phyloP scores from a whole-genome alignment of 2,888 invertebrate genomes.

The Plagodis dolabraria region DNA sequence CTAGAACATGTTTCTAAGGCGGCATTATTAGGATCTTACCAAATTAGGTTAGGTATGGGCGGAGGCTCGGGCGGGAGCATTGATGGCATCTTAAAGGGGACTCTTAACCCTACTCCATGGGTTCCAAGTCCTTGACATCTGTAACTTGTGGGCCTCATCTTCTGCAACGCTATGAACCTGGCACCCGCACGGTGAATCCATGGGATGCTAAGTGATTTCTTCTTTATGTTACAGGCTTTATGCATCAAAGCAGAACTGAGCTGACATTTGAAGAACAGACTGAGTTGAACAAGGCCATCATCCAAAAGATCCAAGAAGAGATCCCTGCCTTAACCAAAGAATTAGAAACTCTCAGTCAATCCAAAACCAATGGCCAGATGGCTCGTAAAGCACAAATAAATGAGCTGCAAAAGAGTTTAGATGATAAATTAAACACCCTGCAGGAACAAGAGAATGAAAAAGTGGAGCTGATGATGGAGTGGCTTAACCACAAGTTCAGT shows the following conservation, averaged over 20 bases:
- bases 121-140: too few species aligned
- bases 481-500: conserved; percentile 68
- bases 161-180: too few species aligned
- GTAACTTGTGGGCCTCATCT: too few species aligned
- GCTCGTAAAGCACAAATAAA: conserved; percentile 55
- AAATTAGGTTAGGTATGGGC: too few species aligned
- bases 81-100: too few species aligned
- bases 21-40: too few species aligned
- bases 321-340: conserved; percentile 62
- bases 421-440: conserved; percentile 64
- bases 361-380: conserved; percentile 40
- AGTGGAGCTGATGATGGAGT: conserved; percentile 75
- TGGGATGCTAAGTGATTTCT: not conserved
- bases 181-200: too few species aligned
- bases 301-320: conserved; percentile 66
- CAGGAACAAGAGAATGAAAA: conserved; percentile 72
- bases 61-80: too few species aligned
- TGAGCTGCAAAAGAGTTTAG: conserved; percentile 63
- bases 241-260: conserved; percentile 65
- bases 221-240: conserved; percentile 62
- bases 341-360: conserved; percentile 57
- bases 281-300: conserved; percentile 71
- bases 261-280: conserved; percentile 74
- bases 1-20: too few species aligned
- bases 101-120: too few species aligned